Conservation (phyloP, 2,797 vertebrate species). For the Catharus ustulatus region DNA sequence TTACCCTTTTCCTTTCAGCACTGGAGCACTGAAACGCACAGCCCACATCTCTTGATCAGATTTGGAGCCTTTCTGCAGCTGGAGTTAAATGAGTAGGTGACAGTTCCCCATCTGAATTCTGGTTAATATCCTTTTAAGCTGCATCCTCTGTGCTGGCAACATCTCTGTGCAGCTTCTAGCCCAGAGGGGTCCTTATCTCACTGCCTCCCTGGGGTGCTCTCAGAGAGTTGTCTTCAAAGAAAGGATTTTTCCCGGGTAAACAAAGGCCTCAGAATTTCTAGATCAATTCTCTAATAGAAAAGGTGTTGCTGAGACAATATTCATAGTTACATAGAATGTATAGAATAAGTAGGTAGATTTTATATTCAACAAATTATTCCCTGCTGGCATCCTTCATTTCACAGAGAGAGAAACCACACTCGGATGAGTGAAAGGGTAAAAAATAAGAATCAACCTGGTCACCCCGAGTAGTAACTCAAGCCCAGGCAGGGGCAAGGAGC, state of each 20-base stretch:
- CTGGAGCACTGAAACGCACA: background rate
- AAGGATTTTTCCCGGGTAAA: background rate
- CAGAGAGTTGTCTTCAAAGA: background rate
- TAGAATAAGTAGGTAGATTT: background rate
- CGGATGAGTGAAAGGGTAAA: background rate
- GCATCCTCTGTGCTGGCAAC: background rate
- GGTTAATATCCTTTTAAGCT: background rate
- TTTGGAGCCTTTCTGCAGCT: background rate
- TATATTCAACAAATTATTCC: background rate
- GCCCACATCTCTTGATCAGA: background rate
- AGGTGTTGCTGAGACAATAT: background rate
- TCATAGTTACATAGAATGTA: background rate
- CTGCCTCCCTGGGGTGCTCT: background rate
- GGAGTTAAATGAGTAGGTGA: rapidly evolving
- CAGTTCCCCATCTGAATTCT: background rate
- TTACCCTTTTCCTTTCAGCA: background rate
- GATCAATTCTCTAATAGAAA: background rate
- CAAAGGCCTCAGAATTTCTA: background rate
- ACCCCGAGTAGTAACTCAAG: background rate
- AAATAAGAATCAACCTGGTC: rapidly evolving
- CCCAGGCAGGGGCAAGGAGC: background rate
- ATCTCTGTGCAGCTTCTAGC: background rate
- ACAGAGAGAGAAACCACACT: rapidly evolving
- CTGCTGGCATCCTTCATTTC: background rate
- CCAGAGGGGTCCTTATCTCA: background rate